Conservation (phyloP, 53 echinoderm and acorn worm species). For the Astropecten irregularis region DNA sequence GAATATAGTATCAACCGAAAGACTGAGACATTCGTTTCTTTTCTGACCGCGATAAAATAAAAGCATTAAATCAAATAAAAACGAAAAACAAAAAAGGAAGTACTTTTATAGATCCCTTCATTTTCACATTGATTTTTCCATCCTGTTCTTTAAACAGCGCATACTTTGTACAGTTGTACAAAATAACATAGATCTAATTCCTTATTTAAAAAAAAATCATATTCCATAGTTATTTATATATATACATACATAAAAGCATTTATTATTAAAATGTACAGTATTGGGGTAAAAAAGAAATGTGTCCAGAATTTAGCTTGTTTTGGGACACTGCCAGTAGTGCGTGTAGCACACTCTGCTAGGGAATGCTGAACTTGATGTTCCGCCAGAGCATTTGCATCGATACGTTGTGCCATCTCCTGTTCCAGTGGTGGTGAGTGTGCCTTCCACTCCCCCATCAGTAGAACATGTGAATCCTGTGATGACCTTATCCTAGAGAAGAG, state of each 20-base stretch:
- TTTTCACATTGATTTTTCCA: too few species aligned
- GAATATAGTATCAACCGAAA: too few species aligned
- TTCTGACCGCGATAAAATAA: too few species aligned
- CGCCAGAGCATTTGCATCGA: constrained; percentile 48
- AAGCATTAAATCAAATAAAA: too few species aligned
- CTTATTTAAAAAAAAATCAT: not conserved
- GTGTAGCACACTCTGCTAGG: constrained; percentile 40
- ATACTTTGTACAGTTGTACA: too few species aligned
- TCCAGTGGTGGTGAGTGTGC: not conserved
- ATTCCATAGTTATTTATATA: not conserved
- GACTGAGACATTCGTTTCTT: too few species aligned
- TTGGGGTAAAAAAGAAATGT: not conserved
- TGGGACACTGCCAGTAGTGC: constrained; percentile 73
- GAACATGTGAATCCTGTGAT: constrained; percentile 66
- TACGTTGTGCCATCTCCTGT: not conserved
- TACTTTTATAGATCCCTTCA: too few species aligned
- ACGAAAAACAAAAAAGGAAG: too few species aligned
- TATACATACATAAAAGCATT: not conserved
- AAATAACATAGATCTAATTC: too few species aligned
- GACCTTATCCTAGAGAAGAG: constrained; percentile 50
- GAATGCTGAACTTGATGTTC: not conserved
- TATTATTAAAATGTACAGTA: not conserved
- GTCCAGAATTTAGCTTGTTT: constrained; percentile 3
- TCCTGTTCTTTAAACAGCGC: too few species aligned
- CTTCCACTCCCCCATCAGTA: constrained; percentile 37